A percentile compares a stretch with the other conserved stretches of the same genome.
Conservation (phyloP, 1,140 invertebrate genomes). For the Drosophila kohkoa region DNA sequence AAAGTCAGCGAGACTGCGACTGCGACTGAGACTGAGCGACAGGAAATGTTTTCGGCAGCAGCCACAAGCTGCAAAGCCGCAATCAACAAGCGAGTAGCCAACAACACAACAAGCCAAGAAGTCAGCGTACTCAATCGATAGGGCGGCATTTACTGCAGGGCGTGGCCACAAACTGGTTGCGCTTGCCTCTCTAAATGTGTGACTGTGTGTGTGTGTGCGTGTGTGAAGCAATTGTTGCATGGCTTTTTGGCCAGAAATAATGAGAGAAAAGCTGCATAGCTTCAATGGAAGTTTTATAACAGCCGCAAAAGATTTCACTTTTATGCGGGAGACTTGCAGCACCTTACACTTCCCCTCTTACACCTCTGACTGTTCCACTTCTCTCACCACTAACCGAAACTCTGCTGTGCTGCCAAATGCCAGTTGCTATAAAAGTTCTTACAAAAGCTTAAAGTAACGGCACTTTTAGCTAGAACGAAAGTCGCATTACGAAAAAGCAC, state of each 20-base stretch:
- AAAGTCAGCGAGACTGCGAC: conserved; percentile 42
- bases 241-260: conserved; percentile 28
- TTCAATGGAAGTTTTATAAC: conserved; percentile 59
- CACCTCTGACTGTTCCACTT: background rate
- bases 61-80: background rate
- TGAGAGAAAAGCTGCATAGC: conserved; percentile 49
- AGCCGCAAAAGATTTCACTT: conserved; percentile 71
- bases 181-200: background rate
- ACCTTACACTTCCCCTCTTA: background rate
- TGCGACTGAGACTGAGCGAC: conserved; percentile 10
- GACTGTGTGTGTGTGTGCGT: background rate
- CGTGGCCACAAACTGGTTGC: conserved; percentile 43
- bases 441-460: conserved; percentile 21
- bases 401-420: background rate
- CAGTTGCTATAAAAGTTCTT: conserved; percentile 1
- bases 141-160: conserved; percentile 14
- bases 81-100: background rate
- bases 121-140: conserved; percentile 24
- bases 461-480: conserved; percentile 2
- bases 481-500: background rate
- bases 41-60: conserved; percentile 55
- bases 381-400: conserved; percentile 1
- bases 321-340: conserved; percentile 51
- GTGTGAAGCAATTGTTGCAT: conserved; percentile 59
- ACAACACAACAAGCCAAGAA: conserved; percentile 2